Evolutionary conservation across 1,140 invertebrate genomes (phyloP), one percentile per base, ranked within the genome.

Genomic region (Euglossa dilemma): DNA sequence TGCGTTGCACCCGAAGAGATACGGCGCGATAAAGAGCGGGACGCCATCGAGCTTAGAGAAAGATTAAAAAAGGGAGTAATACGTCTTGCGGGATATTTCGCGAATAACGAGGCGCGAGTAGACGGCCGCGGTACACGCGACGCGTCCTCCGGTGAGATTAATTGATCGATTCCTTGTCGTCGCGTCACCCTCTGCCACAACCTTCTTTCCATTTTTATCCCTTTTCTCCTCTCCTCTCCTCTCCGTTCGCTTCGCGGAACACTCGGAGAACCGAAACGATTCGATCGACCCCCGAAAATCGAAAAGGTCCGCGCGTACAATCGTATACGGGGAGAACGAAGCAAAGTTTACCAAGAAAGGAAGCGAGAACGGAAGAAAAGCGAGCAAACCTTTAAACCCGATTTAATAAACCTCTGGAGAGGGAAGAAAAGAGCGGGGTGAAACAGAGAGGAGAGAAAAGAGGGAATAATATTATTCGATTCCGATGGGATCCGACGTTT

Each of bases 41-140:
- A 83, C 59, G 71, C 36, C 61, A 47, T 78, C 56, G 80, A 63
- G 52, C 80, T 47, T 67, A 71, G 75, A 56, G 80, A 85, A 87
- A 79, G 80, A 88, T 89, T 88, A 86, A 88, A 89, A 86, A 86
- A 36, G 70, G 77, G 59, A 61, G 73, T 86, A 84, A 88, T 88
- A 84, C 59, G 50, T 88, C 69, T 84, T 85, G 69, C 64, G 63
- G 59, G 28, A 88, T 73, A 83, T 79, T 83, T 66, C 63, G 28
- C 59, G 75, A 66, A 50, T 82, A 81, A 87, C 76, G 66, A 88
- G 66, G 23, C 61, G 23, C 47, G n/a, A 63, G 56, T n/a, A 59
- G 77, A 45, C 56, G 25, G 57, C 25, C 11, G 18, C 36, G 20
- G 25, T 36, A 20, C 57, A 59, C 66, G 2, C 20, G 36, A n/a